These are phyloP conservation scores for Psophia crepitans DNA, from an alignment of 2,113 vertebrate genomes.

Conservation along the genomic window DNA sequence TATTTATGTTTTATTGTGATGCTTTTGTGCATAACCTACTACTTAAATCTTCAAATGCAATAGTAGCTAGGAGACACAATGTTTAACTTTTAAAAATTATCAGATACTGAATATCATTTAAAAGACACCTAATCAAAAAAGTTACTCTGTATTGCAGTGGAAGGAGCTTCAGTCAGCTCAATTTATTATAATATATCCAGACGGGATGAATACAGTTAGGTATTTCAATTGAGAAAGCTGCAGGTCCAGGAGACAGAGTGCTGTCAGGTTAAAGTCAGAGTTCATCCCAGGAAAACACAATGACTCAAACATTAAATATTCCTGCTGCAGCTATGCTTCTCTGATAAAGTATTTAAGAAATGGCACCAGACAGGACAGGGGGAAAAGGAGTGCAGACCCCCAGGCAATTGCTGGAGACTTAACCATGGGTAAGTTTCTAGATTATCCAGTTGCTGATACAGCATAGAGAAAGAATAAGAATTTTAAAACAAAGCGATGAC, in stretches of 20 bases:
- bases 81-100: background rate
- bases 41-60: background rate
- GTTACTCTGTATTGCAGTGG: background rate
- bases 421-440: background rate
- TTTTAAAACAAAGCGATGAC: background rate
- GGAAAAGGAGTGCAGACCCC: background rate
- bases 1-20: background rate
- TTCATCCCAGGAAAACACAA: background rate
- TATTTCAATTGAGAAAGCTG: background rate
- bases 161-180: background rate
- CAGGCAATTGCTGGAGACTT: background rate
- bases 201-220: background rate
- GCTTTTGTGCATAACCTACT: background rate
- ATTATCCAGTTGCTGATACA: background rate
- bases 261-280: background rate
- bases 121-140: background rate
- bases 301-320: background rate
- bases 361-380: background rate
- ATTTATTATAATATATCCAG: background rate
- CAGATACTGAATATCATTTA: background rate
- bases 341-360: background rate
- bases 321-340: background rate
- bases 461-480: background rate
- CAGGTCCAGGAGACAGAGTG: background rate
- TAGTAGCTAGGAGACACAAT: background rate